Evolutionary conservation across 1,140 invertebrate species (phyloP).

Genomic region (Temnothorax longispinosus): DNA sequence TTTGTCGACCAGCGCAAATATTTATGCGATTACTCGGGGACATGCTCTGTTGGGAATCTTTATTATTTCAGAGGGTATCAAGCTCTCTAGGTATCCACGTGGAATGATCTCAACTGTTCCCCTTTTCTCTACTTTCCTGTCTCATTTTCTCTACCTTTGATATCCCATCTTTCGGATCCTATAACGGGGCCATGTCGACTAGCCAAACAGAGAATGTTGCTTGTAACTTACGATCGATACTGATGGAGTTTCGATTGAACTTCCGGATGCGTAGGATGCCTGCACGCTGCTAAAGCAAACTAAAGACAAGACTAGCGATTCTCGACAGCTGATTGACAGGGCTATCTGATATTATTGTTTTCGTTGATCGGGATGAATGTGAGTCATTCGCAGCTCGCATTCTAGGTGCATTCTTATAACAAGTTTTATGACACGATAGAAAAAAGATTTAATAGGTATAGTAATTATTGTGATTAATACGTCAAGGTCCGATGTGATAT

Average conservation of each 20-base stretch:
- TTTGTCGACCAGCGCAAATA: constrained; percentile 53
- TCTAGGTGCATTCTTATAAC: background rate
- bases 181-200: constrained; percentile 46
- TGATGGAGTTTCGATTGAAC: constrained; percentile 60
- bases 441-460: background rate
- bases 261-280: constrained; percentile 25
- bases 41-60: constrained; percentile 49
- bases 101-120: background rate
- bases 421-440: background rate
- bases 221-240: constrained; percentile 54
- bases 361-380: background rate
- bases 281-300: background rate
- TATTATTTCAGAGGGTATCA: constrained; percentile 68
- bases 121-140: constrained; percentile 7
- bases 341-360: constrained; percentile 50
- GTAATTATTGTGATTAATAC: background rate
- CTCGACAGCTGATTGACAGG: constrained; percentile 31
- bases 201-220: constrained; percentile 44
- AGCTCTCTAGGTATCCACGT: constrained; percentile 12
- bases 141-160: constrained; percentile 21
- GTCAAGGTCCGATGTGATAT: background rate
- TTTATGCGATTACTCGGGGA: constrained; percentile 56
- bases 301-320: constrained; percentile 10
- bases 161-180: constrained; percentile 23
- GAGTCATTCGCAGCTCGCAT: background rate